Base-by-base conservation (phyloP, 2,797 vertebrate genomes). In the Phyllotis vaccarum region DNA sequence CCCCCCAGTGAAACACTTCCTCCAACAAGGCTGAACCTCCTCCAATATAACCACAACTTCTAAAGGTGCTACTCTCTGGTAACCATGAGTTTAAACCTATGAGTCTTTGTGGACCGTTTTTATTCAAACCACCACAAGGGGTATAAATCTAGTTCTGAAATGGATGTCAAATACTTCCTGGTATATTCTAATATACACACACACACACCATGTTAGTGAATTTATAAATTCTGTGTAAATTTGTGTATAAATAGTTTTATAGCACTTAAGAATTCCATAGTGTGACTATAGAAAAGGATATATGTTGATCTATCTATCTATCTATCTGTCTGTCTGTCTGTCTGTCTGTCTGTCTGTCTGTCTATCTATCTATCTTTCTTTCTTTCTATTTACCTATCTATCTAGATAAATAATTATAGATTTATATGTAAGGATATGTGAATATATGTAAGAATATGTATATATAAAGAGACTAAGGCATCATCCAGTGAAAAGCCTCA, bases 81-180 rank as follows among this genome's bases (percentile, higher is more conserved):
- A 27, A 49, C 13, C 43, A 76, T 10, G 46, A 3, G 9, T 29
- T 49, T 14, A 31, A 17, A 49, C 49, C 27, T 76, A 76, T 17
- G 74, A 76, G 27, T 27, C 29, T 76, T 9, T 17, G 14, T 31
- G 6, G 16, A 6, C 43, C 27, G 31, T 76, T 17, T 43, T 49
- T 49, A 76, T 31, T 49, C 74, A 76, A 49, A 76, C 29, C 6
- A 49, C 6, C 13, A 9, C 43, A 49, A 76, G 14, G 27, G 17
- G 9, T 92, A 64, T 93, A 91, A 93, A 43, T 62, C 81, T 24
- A 93, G 56, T 70, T 81, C 19, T 81, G 21, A 90, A 95, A 91
- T 79, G 85, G 85, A 95, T 93, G 14, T 90, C 43, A 95, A 60
- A 70, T 90, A 0, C 3, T 80, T 96, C 40, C 74, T 88, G 11